Conservation (phyloP, 1,140 invertebrate genomes). For the Panagrolaimus sp. region DNA sequence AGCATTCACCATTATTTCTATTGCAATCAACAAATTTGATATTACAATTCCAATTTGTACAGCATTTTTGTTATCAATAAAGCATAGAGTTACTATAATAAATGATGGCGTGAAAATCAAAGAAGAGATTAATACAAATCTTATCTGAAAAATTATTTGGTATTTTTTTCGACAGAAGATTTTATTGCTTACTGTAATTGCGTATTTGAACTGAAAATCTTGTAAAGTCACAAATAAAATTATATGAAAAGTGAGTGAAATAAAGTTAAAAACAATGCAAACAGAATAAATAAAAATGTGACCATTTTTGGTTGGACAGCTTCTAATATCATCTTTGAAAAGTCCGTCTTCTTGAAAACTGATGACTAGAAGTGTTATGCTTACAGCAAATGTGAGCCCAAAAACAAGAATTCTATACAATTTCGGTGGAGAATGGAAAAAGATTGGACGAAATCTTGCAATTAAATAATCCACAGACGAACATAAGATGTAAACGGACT, state of each 20-base stretch:
- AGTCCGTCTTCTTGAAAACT: background rate
- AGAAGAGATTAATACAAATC: background rate
- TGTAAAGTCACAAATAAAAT: background rate
- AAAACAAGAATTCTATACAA: background rate
- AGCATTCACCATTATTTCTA: background rate
- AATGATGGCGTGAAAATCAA: background rate
- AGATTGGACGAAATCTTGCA: constrained; percentile 8
- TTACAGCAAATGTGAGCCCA: background rate
- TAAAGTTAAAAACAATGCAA: constrained; percentile 7
- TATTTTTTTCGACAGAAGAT: too few relatives aligned
- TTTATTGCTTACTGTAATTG: background rate
- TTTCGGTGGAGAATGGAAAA: background rate
- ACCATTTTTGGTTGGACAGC: background rate
- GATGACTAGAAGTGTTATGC: background rate
- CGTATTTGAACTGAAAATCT: constrained; percentile 2
- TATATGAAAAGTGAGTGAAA: background rate
- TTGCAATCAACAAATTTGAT: background rate
- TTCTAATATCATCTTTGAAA: background rate
- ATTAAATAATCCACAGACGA: background rate
- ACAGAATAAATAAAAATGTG: constrained; percentile 1
- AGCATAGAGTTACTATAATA: background rate
- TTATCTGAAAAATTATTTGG: background rate
- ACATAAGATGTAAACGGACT: constrained; percentile 6
- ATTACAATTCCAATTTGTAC: background rate
- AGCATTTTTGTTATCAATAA: background rate